A percentile compares a stretch with the other conserved stretches of the same genome.
phyloP scores from a whole-genome alignment of 1,140 invertebrate genomes.

The Phymorhynchus buccinoides region DNA sequence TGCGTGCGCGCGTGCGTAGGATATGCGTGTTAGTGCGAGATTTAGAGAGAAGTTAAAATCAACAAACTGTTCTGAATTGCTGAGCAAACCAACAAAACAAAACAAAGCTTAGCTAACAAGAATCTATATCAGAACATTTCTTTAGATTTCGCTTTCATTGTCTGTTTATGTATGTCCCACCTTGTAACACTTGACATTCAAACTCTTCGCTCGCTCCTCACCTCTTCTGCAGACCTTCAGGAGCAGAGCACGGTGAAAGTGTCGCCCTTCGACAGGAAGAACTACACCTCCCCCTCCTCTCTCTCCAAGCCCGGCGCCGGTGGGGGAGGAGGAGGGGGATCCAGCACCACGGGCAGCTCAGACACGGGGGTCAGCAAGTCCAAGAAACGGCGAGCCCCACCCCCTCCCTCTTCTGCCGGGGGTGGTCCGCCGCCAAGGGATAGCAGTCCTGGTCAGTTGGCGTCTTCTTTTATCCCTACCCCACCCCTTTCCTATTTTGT shows the following conservation, averaged over 20 bases:
- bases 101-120: no score
- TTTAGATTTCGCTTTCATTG: no score
- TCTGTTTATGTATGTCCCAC: no score
- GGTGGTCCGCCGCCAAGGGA: slow-evolving; percentile 29
- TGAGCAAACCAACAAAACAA: no score
- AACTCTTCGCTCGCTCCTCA: no score
- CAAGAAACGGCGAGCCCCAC: slow-evolving; percentile 57
- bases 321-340: no score
- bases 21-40: no score
- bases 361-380: slow-evolving; percentile 55
- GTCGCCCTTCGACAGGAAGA: slow-evolving; percentile 46
- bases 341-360: slow-evolving; percentile 44
- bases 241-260: slow-evolving; percentile 36
- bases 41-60: no score
- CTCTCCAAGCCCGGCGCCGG: slow-evolving; percentile 2
- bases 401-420: slow-evolving; percentile 48
- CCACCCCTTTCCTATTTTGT: neutral
- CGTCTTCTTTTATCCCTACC: neutral
- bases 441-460: slow-evolving; percentile 35
- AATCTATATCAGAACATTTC: no score
- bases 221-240: slow-evolving; percentile 31
- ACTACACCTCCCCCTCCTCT: slow-evolving; percentile 12
- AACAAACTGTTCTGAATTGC: no score
- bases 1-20: no score
- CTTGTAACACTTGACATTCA: no score